Conservation (phyloP, 2,113 vertebrate species). For the Boulengeromyrus knoepffleri region DNA sequence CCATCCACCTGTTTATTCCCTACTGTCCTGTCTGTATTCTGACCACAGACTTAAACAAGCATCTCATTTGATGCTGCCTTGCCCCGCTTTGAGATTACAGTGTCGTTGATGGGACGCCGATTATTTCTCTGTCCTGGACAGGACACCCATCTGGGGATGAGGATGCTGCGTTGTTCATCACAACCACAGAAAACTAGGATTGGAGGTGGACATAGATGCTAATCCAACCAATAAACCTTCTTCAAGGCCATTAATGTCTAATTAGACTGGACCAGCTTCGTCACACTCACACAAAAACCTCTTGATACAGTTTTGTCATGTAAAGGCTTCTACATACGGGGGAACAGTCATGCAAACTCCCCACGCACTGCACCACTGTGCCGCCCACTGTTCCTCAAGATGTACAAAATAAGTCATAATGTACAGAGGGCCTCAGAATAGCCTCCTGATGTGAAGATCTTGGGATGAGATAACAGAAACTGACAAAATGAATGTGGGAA, state of each 20-base stretch:
- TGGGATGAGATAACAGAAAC: background rate
- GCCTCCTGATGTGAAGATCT: background rate
- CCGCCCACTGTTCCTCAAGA: background rate
- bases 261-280: conserved; percentile 6
- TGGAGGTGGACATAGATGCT: background rate
- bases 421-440: background rate
- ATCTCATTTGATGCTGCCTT: background rate
- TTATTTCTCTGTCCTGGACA: background rate
- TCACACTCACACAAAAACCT: conserved; percentile 2
- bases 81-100: background rate
- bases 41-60: background rate
- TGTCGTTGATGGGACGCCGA: background rate
- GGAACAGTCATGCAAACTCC: background rate
- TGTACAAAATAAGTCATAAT: background rate
- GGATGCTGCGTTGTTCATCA: background rate
- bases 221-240: conserved; percentile 7
- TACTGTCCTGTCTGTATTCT: background rate
- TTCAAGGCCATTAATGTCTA: background rate
- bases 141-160: background rate
- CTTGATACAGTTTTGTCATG: background rate
- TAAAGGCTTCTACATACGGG: background rate
- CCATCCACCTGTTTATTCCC: background rate
- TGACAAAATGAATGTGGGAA: background rate
- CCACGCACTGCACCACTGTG: background rate
- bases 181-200: background rate